Conservation (phyloP, 2,113 vertebrate species). For the Lophotis ruficrista region DNA sequence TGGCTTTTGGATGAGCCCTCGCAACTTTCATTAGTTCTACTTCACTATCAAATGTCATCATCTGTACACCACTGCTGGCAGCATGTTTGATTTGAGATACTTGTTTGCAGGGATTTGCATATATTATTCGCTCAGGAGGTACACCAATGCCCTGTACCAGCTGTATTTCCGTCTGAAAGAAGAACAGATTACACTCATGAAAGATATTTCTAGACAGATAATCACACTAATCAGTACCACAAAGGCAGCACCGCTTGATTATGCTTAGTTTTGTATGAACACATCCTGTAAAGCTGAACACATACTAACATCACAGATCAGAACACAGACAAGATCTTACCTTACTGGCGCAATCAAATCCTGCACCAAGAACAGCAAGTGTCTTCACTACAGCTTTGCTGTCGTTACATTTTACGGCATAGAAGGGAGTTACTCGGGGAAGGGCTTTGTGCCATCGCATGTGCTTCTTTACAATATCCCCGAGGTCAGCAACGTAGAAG, state of each 20-base stretch:
- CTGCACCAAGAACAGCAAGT: constrained; percentile 87
- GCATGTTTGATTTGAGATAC: constrained; percentile 98
- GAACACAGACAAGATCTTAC: constrained; percentile 52
- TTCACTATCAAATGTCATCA: constrained; percentile 99
- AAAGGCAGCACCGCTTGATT: background rate
- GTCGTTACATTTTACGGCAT: constrained; percentile 96
- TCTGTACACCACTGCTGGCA: constrained; percentile 90
- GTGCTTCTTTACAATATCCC: constrained; percentile 94
- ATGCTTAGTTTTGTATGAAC: background rate
- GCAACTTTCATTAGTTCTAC: constrained; percentile 96
- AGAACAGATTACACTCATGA: background rate
- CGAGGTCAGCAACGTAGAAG: constrained; percentile 95
- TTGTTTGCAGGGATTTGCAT: constrained; percentile 98
- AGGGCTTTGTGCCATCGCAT: constrained; percentile 88
- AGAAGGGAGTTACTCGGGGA: constrained; percentile 91
- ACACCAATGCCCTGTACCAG: constrained; percentile 92
- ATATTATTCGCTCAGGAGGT: constrained; percentile 90
- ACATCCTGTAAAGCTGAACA: background rate
- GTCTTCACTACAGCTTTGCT: constrained; percentile 88
- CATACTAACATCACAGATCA: background rate
- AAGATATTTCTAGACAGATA: background rate
- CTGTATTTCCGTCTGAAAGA: constrained; percentile 90
- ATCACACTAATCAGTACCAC: background rate
- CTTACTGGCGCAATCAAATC: constrained; percentile 99
- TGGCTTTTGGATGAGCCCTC: constrained; percentile 90